Evolutionary conservation across 2,113 vertebrate species (phyloP).

Genomic region (Piaya cayana): DNA sequence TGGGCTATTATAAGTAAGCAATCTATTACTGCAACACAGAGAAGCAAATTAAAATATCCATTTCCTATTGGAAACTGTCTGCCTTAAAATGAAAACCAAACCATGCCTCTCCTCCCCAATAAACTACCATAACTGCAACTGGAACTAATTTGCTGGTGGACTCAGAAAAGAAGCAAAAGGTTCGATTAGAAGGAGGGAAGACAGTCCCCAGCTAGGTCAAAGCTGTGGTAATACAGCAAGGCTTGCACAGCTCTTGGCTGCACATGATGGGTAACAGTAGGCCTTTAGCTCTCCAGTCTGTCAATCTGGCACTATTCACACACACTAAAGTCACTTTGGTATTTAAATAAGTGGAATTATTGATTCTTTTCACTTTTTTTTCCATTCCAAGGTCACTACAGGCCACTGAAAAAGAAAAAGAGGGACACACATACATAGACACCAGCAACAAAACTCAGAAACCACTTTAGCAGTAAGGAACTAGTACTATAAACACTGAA

Average conservation of each 20-base stretch:
- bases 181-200: neutral
- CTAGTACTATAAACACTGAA: neutral
- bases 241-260: neutral
- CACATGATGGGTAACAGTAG: neutral
- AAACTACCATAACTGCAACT: constrained; percentile 23
- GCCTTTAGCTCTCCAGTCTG: constrained; percentile 8
- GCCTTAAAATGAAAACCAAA: constrained; percentile 34
- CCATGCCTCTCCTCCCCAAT: neutral
- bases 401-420: constrained; percentile 52
- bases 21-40: neutral
- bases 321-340: constrained; percentile 56
- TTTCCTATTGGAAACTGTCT: constrained; percentile 25
- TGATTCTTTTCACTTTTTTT: constrained; percentile 3
- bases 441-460: neutral
- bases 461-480: neutral
- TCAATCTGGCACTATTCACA: constrained; percentile 50
- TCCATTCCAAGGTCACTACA: constrained; percentile 1
- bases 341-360: constrained; percentile 44
- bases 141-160: constrained; percentile 48
- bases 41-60: constrained; percentile 29
- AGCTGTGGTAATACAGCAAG: neutral
- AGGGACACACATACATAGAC: neutral
- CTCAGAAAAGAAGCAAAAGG: neutral
- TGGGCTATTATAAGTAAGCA: neutral
- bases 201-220: neutral